phyloP scores from a whole-genome alignment of 2,888 invertebrate genomes.

The Agapetus fuscipes region DNA sequence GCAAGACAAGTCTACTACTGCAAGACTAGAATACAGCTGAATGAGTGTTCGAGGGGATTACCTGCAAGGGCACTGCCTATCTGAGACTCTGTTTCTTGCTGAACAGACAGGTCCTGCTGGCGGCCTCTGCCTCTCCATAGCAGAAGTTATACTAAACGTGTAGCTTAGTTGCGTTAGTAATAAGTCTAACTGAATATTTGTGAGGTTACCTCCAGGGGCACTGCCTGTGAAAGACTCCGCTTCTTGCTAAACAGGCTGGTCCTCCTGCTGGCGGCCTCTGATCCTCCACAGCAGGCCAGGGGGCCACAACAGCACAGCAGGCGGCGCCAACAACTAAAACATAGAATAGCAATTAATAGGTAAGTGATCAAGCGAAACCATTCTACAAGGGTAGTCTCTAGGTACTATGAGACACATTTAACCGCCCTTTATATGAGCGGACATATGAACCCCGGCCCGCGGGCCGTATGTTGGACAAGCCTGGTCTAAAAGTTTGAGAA shows the following conservation, averaged over 20 bases:
- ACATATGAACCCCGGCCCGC: too few relatives aligned
- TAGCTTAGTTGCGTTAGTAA: too few relatives aligned
- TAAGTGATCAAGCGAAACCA: slow-evolving; percentile 23
- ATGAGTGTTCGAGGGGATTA: too few relatives aligned
- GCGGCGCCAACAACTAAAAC: slow-evolving; percentile 30
- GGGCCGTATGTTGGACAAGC: too few relatives aligned
- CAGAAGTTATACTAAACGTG: too few relatives aligned
- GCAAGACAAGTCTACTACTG: too few relatives aligned
- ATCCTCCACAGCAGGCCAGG: slow-evolving; percentile 30
- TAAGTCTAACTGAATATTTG: too few relatives aligned
- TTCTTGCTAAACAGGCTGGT: slow-evolving; percentile 57
- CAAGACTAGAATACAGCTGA: too few relatives aligned
- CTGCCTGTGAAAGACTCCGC: slow-evolving; percentile 55
- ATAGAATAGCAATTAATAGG: slow-evolving; percentile 3
- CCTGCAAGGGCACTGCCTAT: slow-evolving; percentile 54
- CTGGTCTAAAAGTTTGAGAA: too few relatives aligned
- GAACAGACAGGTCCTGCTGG: slow-evolving; percentile 53
- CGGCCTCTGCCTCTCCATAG: slow-evolving; percentile 34
- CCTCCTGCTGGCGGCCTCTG: slow-evolving; percentile 44
- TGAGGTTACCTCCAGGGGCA: slow-evolving; percentile 53
- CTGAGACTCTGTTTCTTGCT: slow-evolving; percentile 58
- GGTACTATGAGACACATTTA: too few relatives aligned
- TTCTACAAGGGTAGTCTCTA: slow-evolving; percentile 15
- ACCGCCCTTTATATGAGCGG: too few relatives aligned
- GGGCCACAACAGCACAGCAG: slow-evolving; percentile 22